A percentile compares a stretch with the other conserved stretches of the same genome.
These are phyloP conservation scores for Anhinga anhinga DNA, from an alignment of 2,113 vertebrate species.

Conservation along the genomic window DNA sequence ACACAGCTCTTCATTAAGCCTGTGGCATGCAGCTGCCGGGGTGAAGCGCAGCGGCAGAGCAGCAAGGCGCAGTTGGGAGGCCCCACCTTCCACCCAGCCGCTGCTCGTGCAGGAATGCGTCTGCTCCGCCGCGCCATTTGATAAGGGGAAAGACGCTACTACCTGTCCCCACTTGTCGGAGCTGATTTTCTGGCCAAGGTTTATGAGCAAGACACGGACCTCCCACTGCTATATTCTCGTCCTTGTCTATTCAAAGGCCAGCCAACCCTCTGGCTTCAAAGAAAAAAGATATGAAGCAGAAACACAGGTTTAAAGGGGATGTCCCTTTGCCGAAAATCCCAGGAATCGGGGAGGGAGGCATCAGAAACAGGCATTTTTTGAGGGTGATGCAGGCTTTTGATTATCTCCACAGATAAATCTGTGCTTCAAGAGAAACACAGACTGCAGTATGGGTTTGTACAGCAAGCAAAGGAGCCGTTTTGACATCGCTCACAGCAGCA, in stretches of 20 bases:
- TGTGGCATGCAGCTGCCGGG: accelerated
- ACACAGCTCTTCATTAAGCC: neutral
- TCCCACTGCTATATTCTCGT: conserved; percentile 54
- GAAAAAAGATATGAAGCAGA: conserved; percentile 49
- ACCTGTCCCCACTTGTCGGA: conserved; percentile 53
- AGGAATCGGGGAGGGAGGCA: conserved; percentile 1
- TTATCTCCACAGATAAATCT: conserved; percentile 37
- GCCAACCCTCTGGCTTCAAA: conserved; percentile 41
- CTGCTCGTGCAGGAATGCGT: conserved; percentile 19
- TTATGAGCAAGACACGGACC: conserved; percentile 41
- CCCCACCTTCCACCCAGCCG: neutral
- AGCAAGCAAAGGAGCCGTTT: neutral
- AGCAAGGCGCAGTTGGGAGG: neutral
- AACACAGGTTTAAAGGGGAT: conserved; percentile 24
- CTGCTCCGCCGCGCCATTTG: neutral
- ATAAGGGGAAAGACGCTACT: conserved; percentile 9
- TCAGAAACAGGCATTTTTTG: conserved; percentile 15
- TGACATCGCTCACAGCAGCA: neutral
- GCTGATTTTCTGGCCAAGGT: conserved; percentile 41
- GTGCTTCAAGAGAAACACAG: conserved; percentile 7
- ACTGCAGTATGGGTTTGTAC: neutral
- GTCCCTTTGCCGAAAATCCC: conserved; percentile 47
- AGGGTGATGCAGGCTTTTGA: conserved; percentile 33
- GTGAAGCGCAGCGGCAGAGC: neutral
- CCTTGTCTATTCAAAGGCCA: conserved; percentile 54